Conservation (phyloP, 2,113 vertebrate species). For the Nesoenas mayeri region DNA sequence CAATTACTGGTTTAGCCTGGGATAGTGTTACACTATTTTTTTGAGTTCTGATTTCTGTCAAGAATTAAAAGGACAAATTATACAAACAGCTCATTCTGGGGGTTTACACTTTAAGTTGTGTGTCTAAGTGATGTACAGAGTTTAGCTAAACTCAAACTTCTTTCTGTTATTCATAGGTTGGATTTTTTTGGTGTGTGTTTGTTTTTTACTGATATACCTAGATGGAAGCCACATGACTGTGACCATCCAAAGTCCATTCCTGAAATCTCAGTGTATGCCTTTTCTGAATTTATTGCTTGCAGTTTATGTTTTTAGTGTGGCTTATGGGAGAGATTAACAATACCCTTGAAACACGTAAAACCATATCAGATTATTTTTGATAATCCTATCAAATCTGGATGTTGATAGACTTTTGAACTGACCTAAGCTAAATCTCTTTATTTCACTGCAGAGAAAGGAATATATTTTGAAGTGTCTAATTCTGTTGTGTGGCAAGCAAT, state of each 20-base stretch:
- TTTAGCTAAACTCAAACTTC: not conserved
- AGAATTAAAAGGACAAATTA: not conserved
- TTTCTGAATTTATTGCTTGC: not conserved
- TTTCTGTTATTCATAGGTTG: not conserved
- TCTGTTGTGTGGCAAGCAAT: not conserved
- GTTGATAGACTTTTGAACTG: not conserved
- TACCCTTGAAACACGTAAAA: not conserved
- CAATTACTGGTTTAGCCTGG: not conserved
- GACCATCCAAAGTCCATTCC: not conserved
- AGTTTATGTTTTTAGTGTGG: not conserved
- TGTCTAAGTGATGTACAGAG: not conserved
- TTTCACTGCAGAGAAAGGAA: not conserved
- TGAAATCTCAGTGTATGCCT: not conserved
- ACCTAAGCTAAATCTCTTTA: not conserved
- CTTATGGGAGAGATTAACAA: not conserved
- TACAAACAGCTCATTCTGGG: not conserved
- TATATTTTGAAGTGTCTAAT: not conserved
- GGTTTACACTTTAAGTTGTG: not conserved
- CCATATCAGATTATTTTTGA: not conserved
- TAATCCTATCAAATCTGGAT: not conserved
- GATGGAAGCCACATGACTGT: accelerated
- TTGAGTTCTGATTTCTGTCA: not conserved
- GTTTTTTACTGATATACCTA: not conserved
- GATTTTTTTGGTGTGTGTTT: too few relatives aligned
- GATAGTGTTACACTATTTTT: not conserved